Base-by-base conservation (phyloP, 35 echinoderm and acorn worm species). In the Eucidaris tribuloides region DNA sequence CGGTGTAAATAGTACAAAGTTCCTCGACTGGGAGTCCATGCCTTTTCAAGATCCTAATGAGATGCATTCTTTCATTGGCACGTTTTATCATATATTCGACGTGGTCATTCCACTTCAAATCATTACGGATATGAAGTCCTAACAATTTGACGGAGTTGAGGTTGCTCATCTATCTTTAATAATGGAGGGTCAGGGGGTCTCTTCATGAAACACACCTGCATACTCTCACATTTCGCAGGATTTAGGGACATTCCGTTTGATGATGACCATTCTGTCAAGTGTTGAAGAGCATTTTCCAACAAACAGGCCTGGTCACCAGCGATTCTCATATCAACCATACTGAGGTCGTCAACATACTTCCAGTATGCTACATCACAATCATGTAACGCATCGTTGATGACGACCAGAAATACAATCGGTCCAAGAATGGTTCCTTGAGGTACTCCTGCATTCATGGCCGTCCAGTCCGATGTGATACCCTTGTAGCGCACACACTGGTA, bases 261-360 rank as follows among this genome's bases (percentile, higher is more conserved):
- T 15, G 7, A 18, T 3, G 87, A 50, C 87, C 78, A 82, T 58
- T 89, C 43, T 52, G 34, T 25, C 6, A 86, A 78, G 3, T 37
- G 4, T 18, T 86, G 70, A 19, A 86, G 49, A 32, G 36, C 58
- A 28, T 3, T 37, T 83, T 89, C 80, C 41, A 89, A 55, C 3
- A 55, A 6, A 83, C 22, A 42, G 2, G 61, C 19, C 19, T 83
- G 62, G 25, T 46, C 23, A 28, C 37, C 65, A 13, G 61, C 65
- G 37, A 72, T 46, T 17, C 66, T 22, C 24, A 55, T 83, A 29
- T 90, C 88, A 84, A 42, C 80, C 43, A 83, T 19, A 0, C 65
- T 83, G 27, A 90, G 46, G 50, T 90, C 88, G 84, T 90, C 88
- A 31, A 84, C 88, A 90, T 90, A 90, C 43, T 90, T 90, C 88